Evolutionary conservation across 92 coral and sea anemone species (phyloP).

Genomic region (Desmophyllum pertusum): DNA sequence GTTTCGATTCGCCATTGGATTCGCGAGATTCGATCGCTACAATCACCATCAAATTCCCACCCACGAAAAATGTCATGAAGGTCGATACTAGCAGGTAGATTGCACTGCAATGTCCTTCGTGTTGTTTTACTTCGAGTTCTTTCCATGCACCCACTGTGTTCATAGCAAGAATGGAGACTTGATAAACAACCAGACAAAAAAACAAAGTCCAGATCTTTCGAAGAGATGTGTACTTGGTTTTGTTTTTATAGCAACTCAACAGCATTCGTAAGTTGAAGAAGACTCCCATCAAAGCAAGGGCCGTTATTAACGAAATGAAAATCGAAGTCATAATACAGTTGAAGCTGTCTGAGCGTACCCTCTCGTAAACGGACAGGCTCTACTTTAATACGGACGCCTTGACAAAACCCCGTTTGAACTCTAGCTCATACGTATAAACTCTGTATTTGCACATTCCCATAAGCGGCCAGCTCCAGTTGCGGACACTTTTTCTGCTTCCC

Average conservation of each 20-base stretch:
- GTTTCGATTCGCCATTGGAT: background rate
- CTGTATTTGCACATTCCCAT: too few relatives aligned
- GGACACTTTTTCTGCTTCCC: too few relatives aligned
- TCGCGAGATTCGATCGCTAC: conserved; percentile 3
- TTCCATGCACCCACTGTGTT: conserved; percentile 9
- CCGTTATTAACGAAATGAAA: background rate
- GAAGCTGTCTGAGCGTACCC: too few relatives aligned
- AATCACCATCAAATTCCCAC: conserved; percentile 11
- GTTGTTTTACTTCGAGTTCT: background rate
- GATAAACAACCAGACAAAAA: background rate
- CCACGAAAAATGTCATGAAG: background rate
- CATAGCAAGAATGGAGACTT: background rate
- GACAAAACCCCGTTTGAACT: too few relatives aligned
- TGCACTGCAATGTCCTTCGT: background rate
- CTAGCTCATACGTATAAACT: too few relatives aligned
- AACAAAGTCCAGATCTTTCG: background rate
- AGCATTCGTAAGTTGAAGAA: background rate
- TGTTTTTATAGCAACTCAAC: background rate
- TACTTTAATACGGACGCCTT: too few relatives aligned
- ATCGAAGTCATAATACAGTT: background rate
- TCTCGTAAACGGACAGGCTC: too few relatives aligned
- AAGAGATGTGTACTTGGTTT: background rate
- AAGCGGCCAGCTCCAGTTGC: too few relatives aligned
- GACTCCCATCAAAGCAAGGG: background rate
- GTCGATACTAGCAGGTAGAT: background rate